Base-by-base conservation (phyloP, 2,797 vertebrate species). In the Melanotaenia maccullochi region DNA sequence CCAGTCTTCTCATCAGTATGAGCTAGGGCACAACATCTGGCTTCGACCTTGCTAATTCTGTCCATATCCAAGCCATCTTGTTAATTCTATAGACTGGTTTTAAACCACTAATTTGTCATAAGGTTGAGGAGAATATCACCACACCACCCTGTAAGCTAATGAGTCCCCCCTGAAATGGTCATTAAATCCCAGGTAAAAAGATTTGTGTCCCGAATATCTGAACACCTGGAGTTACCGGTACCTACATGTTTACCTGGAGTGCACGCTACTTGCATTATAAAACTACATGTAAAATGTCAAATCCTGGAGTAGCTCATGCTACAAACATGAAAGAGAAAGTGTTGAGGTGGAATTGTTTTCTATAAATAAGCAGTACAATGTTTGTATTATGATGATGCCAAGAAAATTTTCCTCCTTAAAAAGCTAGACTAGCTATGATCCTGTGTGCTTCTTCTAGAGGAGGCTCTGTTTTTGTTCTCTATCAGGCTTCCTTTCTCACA, bases 381-480 rank as follows among this genome's bases (percentile, higher is more conserved):
- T 44, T 57, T 20, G 18, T 57, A 25, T 66, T 24, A 14, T 47
- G 9, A 25, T 44, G n/a, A n/a, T 67, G 40, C 57, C 24, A 47
- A 18, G 40, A 14, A 67, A 67, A 42, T 2, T n/a, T n/a, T 47
- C 30, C 25, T 22, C 20, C n/a, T 4, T 28, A 28, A 36, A 38
- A 28, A 6, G 12, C 1, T 5, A 44, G 5, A 42, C 30, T 58
- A 18, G 36, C 32, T 80, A 68, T 81, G 2, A 36, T 85, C 58
- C 54, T 38, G 0, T 9, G 4, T 2, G 0, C 9, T 33, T 72
- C 57, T 78, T 25, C 82, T 70, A 78, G 87, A 86, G 84, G 83
- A 81, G 35, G 77, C 83, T 65, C 61, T 85, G 52, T 65, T 60
- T 24, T 75, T 63, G 9, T 36, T 63, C 20, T 47, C 38, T 60